phyloP scores from a whole-genome alignment of 1,140 invertebrate genomes.

The Sycophila sp. region DNA sequence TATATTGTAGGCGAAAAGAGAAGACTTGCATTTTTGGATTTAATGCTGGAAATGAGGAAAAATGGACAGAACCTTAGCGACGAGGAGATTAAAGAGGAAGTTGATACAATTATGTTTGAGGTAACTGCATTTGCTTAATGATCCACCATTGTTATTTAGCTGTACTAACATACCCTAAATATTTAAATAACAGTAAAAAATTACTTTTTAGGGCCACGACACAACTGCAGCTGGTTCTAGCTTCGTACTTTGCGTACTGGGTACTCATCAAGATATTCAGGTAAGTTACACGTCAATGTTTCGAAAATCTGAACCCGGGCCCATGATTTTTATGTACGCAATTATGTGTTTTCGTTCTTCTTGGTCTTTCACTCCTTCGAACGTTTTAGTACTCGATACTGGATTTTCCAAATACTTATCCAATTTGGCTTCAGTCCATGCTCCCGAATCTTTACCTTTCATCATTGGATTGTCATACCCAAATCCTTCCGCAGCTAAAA shows the following conservation, averaged over 20 bases:
- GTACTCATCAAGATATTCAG: conserved; percentile 79
- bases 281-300: conserved; percentile 76
- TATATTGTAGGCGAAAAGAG: conserved; percentile 72
- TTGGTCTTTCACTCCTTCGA: conserved; percentile 94
- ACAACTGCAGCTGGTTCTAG: conserved; percentile 85
- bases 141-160: not conserved
- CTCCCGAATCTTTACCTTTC: conserved; percentile 81
- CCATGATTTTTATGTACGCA: too few species aligned
- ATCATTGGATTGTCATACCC: conserved; percentile 41
- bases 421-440: conserved; percentile 91
- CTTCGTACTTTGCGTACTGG: conserved; percentile 81
- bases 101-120: conserved; percentile 90
- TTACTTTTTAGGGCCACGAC: conserved; percentile 86
- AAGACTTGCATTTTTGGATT: conserved; percentile 85
- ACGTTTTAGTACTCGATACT: conserved; percentile 99
- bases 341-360: conserved; percentile 93
- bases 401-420: conserved; percentile 95
- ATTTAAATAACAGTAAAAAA: too few species aligned
- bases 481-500: not conserved
- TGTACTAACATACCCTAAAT: not conserved
- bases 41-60: conserved; percentile 78
- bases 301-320: too few species aligned
- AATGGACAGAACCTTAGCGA: conserved; percentile 73
- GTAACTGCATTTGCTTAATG: conserved; percentile 63
- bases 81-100: conserved; percentile 85